phyloP scores from a whole-genome alignment of 2,888 invertebrate genomes.

The Vesta saturnalis region DNA sequence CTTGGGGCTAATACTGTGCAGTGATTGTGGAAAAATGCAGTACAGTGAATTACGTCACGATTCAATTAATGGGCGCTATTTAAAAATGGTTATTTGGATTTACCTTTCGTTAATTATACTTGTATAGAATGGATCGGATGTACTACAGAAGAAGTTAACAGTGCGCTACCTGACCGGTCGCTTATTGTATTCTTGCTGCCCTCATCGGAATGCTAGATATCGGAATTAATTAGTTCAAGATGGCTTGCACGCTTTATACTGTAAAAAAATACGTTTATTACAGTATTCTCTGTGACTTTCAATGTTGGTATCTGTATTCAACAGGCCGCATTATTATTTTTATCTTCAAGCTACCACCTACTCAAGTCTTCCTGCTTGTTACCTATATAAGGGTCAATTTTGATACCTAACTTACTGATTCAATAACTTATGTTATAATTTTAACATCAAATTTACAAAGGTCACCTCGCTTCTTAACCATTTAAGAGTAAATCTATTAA shows the following conservation, averaged over 20 bases:
- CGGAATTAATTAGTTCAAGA: constrained; percentile 54
- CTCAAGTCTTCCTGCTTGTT: constrained; percentile 30
- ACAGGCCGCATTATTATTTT: constrained; percentile 37
- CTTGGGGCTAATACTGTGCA: too few relatives aligned
- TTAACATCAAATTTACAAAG: too few relatives aligned
- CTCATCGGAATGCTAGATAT: constrained; percentile 52
- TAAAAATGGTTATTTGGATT: constrained; percentile 4
- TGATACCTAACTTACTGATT: too few relatives aligned
- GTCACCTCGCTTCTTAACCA: too few relatives aligned
- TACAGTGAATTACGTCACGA: constrained; percentile 1
- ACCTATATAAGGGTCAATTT: too few relatives aligned
- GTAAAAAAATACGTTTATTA: constrained; percentile 46
- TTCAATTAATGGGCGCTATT: not conserved
- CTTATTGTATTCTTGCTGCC: constrained; percentile 40
- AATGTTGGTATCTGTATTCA: constrained; percentile 36
- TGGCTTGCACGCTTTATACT: constrained; percentile 47
- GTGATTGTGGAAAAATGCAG: too few relatives aligned
- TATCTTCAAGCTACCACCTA: constrained; percentile 22
- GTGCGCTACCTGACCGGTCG: constrained; percentile 34
- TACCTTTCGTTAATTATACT: constrained; percentile 11
- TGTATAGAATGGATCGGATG: constrained; percentile 10
- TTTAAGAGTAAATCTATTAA: too few relatives aligned
- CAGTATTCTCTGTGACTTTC: constrained; percentile 43
- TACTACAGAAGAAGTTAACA: constrained; percentile 14
- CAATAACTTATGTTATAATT: too few relatives aligned